Evolutionary conservation across 2,113 vertebrate genomes (phyloP).

Genomic region (Mesocricetus auratus): DNA sequence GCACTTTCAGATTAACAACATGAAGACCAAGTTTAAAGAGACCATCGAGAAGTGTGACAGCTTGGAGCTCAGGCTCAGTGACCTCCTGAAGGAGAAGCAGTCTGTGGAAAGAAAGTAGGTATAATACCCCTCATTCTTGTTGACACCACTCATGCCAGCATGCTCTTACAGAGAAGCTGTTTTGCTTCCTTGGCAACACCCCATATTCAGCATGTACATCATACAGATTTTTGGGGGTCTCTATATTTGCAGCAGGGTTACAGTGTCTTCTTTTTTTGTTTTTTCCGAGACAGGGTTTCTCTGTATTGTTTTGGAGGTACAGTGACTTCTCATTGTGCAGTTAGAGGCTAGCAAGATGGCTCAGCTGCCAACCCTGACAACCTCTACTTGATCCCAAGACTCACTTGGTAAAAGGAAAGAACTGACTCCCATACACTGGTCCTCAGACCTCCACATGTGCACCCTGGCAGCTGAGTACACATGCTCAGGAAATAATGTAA

Average conservation of each 20-base stretch:
- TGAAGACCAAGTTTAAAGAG: constrained; percentile 99
- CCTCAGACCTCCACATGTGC: not conserved
- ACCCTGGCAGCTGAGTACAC: not conserved
- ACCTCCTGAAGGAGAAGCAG: constrained; percentile 96
- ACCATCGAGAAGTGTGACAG: constrained; percentile 98
- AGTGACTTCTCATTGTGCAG: not conserved
- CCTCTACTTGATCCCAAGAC: not conserved
- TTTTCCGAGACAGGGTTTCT: too few relatives aligned
- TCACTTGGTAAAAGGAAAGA: not conserved
- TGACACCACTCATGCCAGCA: not conserved
- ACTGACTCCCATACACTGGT: not conserved
- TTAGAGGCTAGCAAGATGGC: not conserved
- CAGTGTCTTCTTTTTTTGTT: constrained; percentile 3
- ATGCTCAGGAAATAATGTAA: not conserved
- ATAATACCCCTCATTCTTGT: constrained; percentile 55
- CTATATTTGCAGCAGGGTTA: not conserved
- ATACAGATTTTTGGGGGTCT: not conserved
- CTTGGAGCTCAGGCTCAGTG: constrained; percentile 94
- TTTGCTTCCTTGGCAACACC: not conserved
- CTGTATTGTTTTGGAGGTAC: too few relatives aligned
- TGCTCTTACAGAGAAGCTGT: not conserved
- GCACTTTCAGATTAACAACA: constrained; percentile 95
- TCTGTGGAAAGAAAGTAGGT: constrained; percentile 95
- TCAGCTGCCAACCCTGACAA: not conserved
- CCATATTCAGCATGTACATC: not conserved